Evolutionary conservation across 2,888 invertebrate genomes (phyloP), one percentile per base, ranked within the genome.

Genomic region (Drosophila anomalata): DNA sequence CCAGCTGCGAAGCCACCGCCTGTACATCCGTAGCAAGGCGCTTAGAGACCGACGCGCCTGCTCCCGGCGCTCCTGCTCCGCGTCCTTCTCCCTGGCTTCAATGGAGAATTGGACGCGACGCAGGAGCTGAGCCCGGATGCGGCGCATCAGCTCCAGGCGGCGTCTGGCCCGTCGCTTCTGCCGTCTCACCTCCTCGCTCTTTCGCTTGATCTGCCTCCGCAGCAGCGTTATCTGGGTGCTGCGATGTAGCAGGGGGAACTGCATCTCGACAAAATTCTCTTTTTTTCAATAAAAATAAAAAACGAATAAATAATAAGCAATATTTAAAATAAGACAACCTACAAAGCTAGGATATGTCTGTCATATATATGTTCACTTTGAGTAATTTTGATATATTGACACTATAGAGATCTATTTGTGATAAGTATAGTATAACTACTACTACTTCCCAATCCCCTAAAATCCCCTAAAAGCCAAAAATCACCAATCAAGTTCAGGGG

Each of bases 1-100:
- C 60, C 76, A 87, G 3, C 20, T 62, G 1, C 6, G 12, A 9
- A 78, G 17, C 73, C 60, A 70, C 0, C 3, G 33, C 1, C 26
- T 47, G 22, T 87, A 67, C 20, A 41, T 24, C 0, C 11, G 6
- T 6, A 69, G 9, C 29, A 48, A 39, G 1, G 47, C 22, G 8
- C 22, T 29, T n/a, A 53, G 17, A 0, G 20, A 1, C 7, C 29
- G 29, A 2, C 20, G 59, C 0, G 67, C 20, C 8, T 20, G 36
- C 0, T 55, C 17, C 12, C 29, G 12, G 2, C 39, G 20, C 9
- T 41, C 4, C 6, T n/a, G n/a, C 26, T 44, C 7, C 9, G 36
- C n/a, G 0, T 47, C 33, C 6, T 8, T 29, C 5, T 57, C 46
- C 14, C 53, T 54, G 4, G n/a, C 5, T 0, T 42, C 26, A 4